A percentile compares a stretch with the other conserved stretches of the same genome.
Conservation (phyloP, 2,797 vertebrate species). For the Poecile montanus region DNA sequence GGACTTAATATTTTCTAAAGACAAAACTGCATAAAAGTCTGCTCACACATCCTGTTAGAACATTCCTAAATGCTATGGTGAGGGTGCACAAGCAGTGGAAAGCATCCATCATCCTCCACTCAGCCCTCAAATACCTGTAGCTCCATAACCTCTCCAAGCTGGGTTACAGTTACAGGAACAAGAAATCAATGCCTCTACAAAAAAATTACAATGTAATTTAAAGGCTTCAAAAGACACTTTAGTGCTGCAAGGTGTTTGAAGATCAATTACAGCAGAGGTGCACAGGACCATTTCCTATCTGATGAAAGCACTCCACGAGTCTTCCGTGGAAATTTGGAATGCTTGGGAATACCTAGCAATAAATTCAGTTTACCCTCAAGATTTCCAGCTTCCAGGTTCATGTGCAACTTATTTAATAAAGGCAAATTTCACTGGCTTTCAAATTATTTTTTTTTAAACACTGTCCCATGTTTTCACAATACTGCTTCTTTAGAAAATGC, state of each 20-base stretch:
- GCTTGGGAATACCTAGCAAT: background rate
- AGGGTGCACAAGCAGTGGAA: background rate
- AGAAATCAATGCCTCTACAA: background rate
- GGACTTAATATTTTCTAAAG: background rate
- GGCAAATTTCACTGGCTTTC: background rate
- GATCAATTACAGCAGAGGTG: background rate
- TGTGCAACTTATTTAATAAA: background rate
- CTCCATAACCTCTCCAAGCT: background rate
- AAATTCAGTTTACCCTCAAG: background rate
- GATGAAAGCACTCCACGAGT: background rate
- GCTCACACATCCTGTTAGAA: background rate
- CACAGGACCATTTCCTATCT: background rate
- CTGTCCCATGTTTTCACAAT: background rate
- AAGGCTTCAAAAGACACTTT: background rate
- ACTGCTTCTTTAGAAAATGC: background rate
- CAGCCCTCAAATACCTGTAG: background rate
- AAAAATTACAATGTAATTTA: background rate
- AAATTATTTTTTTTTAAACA: background rate
- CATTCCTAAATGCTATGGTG: rapidly evolving
- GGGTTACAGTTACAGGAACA: background rate
- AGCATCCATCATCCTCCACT: background rate
- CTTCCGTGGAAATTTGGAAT: background rate
- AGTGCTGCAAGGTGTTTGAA: background rate
- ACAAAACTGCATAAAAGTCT: background rate
- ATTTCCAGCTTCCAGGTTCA: background rate